Conservation (phyloP, 2,113 vertebrate genomes). For the Leptodactylus fuscus region DNA sequence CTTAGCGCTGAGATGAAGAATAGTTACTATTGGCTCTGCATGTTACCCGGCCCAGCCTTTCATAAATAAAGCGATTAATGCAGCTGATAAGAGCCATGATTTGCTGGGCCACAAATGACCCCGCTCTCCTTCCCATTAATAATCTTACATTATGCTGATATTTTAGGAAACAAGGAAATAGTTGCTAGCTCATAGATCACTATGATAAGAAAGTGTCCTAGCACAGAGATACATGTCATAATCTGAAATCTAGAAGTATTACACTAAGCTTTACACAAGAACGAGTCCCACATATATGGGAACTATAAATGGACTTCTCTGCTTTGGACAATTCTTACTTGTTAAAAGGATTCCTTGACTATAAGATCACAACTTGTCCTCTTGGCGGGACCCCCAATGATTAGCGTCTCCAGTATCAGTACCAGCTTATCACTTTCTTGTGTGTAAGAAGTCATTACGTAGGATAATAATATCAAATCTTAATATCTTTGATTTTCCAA, state of each 20-base stretch:
- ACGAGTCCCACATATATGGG: too few species aligned
- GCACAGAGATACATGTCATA: neutral
- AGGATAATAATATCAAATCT: neutral
- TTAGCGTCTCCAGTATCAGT: too few species aligned
- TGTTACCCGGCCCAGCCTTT: slow-evolving; percentile 60
- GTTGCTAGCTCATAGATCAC: neutral
- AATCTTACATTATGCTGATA: slow-evolving; percentile 5
- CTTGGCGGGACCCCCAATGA: too few species aligned
- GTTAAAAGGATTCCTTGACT: too few species aligned
- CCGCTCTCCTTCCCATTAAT: neutral
- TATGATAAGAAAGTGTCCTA: slow-evolving; percentile 1
- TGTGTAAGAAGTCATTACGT: neutral
- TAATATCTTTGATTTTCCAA: neutral
- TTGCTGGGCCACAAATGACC: slow-evolving; percentile 16
- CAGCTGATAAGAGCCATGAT: slow-evolving; percentile 35
- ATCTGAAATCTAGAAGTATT: neutral
- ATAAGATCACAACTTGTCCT: too few species aligned
- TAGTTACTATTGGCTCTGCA: slow-evolving; percentile 64
- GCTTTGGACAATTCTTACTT: too few species aligned
- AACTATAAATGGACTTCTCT: neutral
- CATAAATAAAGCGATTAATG: slow-evolving; percentile 64
- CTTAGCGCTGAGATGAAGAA: slow-evolving; percentile 64
- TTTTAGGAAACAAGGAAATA: slow-evolving; percentile 22
- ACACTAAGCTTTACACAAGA: neutral
- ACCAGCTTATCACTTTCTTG: neutral